Evolutionary conservation across 1,140 invertebrate genomes (phyloP).

Genomic region (Ceratosolen fusciceps): DNA sequence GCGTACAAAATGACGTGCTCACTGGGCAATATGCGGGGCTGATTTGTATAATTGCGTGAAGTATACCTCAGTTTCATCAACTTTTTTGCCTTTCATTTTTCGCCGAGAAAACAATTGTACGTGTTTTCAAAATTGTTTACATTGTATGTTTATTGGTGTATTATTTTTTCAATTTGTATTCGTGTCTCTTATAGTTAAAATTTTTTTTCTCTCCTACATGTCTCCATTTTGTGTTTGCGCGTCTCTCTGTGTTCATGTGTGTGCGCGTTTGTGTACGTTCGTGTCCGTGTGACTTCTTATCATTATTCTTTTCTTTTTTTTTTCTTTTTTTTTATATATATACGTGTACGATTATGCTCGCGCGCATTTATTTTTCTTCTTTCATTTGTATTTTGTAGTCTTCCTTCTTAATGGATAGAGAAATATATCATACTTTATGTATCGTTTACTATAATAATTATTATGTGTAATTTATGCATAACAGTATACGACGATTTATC

Average conservation of each 20-base stretch:
- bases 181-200: too few species aligned
- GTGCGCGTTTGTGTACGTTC: neutral
- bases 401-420: conserved; percentile 71
- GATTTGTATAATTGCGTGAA: conserved; percentile 63
- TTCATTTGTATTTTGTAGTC: conserved; percentile 58
- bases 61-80: conserved; percentile 52
- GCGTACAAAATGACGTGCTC: conserved; percentile 75
- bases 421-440: conserved; percentile 73
- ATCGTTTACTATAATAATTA: conserved; percentile 72
- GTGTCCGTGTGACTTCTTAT: neutral
- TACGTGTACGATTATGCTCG: conserved; percentile 32
- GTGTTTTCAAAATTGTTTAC: conserved; percentile 49
- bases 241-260: neutral
- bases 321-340: conserved; percentile 41
- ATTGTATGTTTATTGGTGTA: conserved; percentile 30
- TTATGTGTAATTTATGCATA: conserved; percentile 73
- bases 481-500: conserved; percentile 71
- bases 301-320: conserved; percentile 18
- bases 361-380: conserved; percentile 51
- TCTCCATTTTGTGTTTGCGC: neutral
- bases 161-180: neutral
- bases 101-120: conserved; percentile 63
- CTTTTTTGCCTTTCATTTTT: conserved; percentile 48
- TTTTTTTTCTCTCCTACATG: too few species aligned
- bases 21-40: conserved; percentile 74